Percentiles rank a stretch among this genome's conserved stretches.
These are phyloP conservation scores for Nineta flava DNA, from an alignment of 2,888 invertebrate genomes.

Conservation along the genomic window DNA sequence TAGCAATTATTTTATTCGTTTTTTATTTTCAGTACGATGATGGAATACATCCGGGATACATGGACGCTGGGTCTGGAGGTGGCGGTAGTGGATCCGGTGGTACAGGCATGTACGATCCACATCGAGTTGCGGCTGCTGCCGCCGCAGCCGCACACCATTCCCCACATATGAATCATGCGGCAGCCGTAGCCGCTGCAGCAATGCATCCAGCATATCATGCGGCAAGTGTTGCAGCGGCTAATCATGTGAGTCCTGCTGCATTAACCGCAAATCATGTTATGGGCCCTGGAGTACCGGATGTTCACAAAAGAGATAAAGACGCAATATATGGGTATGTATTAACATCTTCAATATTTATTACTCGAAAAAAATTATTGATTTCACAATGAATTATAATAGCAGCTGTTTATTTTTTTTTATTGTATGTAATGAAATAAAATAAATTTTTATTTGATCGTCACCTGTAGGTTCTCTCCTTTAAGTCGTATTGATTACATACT, in stretches of 20 bases:
- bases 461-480: too few species aligned
- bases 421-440: background rate
- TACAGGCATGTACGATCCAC: slow-evolving; percentile 58
- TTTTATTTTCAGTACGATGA: slow-evolving; percentile 70
- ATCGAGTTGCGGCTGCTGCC: slow-evolving; percentile 46
- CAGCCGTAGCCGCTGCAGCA: slow-evolving; percentile 42
- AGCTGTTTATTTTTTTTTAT: background rate
- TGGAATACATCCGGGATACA: slow-evolving; percentile 78
- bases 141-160: slow-evolving; percentile 51
- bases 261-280: slow-evolving; percentile 61
- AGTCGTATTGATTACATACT: too few species aligned
- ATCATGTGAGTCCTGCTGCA: slow-evolving; percentile 57
- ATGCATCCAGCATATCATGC: slow-evolving; percentile 62
- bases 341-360: background rate
- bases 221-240: slow-evolving; percentile 42
- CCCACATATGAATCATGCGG: slow-evolving; percentile 62
- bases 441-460: too few species aligned
- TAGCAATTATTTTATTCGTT: background rate
- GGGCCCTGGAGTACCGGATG: slow-evolving; percentile 69
- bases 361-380: background rate
- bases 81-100: slow-evolving; percentile 23
- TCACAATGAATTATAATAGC: slow-evolving; percentile 4
- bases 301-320: slow-evolving; percentile 95
- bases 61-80: slow-evolving; percentile 28
- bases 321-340: slow-evolving; percentile 92